Base-by-base conservation (phyloP, 2,113 vertebrate species). In the Semicossyphus pulcher region DNA sequence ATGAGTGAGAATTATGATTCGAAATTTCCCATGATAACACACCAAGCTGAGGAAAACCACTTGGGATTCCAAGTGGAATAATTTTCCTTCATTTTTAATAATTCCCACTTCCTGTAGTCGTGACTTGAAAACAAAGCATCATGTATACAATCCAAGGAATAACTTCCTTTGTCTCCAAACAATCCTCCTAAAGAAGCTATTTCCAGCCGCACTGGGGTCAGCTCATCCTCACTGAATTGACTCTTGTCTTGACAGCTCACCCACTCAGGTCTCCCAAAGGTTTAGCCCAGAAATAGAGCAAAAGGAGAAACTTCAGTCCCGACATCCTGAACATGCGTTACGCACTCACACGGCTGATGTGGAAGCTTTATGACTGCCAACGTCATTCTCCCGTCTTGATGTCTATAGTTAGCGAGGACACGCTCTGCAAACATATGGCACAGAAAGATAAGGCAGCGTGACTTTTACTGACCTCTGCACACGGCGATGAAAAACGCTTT, bases 191-290 rank as follows among this genome's bases (percentile, higher is more conserved):
- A 42, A 45, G 65, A 80, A 56, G 47, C 34, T 66, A 68, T 82
- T 78, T 84, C 61, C 25, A 65, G 48, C 29, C 63, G 37, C 54
- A 80, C 73, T 15, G 1, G 36, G 84, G 81, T 83, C 78, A 74
- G 34, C 57, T 85, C 84, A 44, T 72, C 68, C 57, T 49, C 45
- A 60, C 36, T 58, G 39, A 75, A 51, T 28, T 14, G 16, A 44
- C 53, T 59, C 15, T 60, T 68, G 74, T 65, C 47, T 73, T 86
- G 86, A 90, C 85, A 86, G 83, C 60, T 75, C 81, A 44, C 34
- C 68, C 81, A 76, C 73, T 88, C 80, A 73, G 81, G 68, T 39
- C 64, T 83, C 86, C 78, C 87, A 66, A n/a, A 57, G 86, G 90
- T 71, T 37, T 14, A 52, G 12, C 56, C 51, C 47, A 65, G 65